Evolutionary conservation across 1,140 invertebrate species (phyloP), one percentile per base, ranked within the genome.

Genomic region (Scaptomyza pallida): DNA sequence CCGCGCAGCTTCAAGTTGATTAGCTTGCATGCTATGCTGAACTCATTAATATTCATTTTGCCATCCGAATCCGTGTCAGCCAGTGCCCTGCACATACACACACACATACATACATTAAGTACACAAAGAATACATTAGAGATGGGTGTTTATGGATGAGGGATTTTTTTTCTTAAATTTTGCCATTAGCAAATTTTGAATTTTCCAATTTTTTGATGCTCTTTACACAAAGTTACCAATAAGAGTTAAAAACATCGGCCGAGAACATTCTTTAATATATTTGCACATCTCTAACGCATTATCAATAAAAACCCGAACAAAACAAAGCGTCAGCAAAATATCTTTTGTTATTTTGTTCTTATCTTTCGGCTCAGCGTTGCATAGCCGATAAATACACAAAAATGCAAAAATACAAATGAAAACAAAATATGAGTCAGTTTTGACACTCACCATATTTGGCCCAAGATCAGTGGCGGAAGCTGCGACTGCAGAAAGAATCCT

Each of bases 31-130:
- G 98, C 98, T 80, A 99, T 98, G 51, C 97, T 98, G 92, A 99
- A 99, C 92, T 99, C 98, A 89, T 96, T 96, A 47, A 97, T 95
- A 92, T 99, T 97, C 95, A 99, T 96, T 93, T 97, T 97, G 0
- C 98, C 98, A 95, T 99, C 98, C 41, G 96, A 94, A 93, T 99
- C 98, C 51, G 97, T 96, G 92, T 99, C 98, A 13, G 98, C 97
- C 43, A 99, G 92, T 44, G 93, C 93, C 97, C 97, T 98, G 82
- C 48, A 92, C 92, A 63, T 56, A 63, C 40, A 12, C 47, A 92
- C 92, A 63, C 56, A 63, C 41, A 12, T 74, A 73, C 63, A 21
- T 92, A 62, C 56, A 62, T 41, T 6, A 90, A 74, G 70, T 63
- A 19, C 21, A 40, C 10, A 62, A 57, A 37, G 37, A 55, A 69